Conservation (phyloP, 2,113 vertebrate genomes). For the Anas platyrhynchos region DNA sequence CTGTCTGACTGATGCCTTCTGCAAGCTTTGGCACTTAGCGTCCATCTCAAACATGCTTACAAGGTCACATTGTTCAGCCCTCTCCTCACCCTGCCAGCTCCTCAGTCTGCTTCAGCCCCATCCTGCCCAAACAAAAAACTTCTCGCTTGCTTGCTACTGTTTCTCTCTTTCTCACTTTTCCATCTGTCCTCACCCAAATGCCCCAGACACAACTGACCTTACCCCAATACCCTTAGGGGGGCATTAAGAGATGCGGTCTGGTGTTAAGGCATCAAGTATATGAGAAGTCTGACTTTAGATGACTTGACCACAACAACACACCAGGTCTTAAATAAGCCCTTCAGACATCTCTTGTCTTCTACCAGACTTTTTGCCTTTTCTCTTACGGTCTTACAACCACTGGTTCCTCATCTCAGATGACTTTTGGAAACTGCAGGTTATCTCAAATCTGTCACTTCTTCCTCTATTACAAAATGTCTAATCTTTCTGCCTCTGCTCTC, state of each 20-base stretch:
- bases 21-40: background rate
- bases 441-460: background rate
- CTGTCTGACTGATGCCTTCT: background rate
- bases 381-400: background rate
- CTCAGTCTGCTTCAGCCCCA: background rate
- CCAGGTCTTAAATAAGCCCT: background rate
- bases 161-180: background rate
- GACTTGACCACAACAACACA: background rate
- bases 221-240: background rate
- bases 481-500: background rate
- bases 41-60: background rate
- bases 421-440: background rate
- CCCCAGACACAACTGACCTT: background rate
- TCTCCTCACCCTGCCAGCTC: background rate
- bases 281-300: background rate
- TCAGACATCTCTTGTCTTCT: background rate
- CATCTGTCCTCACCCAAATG: background rate
- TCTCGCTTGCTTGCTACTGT: background rate
- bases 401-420: background rate
- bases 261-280: rapidly evolving
- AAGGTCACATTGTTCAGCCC: background rate
- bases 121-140: background rate
- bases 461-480: background rate
- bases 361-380: background rate
- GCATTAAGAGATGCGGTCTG: rapidly evolving